Evolutionary conservation across 2,113 vertebrate genomes (phyloP).

Genomic region (Petromus typicus): DNA sequence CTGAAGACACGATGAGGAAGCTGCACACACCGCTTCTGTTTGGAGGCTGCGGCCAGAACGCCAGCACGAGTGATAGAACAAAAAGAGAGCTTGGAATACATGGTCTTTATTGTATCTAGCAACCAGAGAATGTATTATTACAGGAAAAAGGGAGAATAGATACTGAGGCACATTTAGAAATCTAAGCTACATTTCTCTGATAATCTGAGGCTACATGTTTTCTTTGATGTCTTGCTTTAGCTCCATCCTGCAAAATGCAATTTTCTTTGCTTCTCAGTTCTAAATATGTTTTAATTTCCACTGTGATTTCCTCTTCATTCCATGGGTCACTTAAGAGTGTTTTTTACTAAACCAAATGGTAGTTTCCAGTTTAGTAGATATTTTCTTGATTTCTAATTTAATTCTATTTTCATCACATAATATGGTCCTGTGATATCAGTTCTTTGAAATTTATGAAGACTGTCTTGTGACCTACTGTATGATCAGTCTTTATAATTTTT

Average conservation of each 20-base stretch:
- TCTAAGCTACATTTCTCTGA: constrained; percentile 3
- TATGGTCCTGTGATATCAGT: neutral
- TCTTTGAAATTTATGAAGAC: constrained; percentile 48
- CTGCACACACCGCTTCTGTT: neutral
- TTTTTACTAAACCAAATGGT: constrained; percentile 43
- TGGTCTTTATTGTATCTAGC: neutral
- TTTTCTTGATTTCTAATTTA: constrained; percentile 54
- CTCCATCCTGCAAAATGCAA: neutral
- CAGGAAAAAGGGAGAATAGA: neutral
- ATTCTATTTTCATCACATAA: constrained; percentile 18
- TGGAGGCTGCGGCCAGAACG: neutral
- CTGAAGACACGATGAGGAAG: neutral
- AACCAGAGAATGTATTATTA: constrained; percentile 30
- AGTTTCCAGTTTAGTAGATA: constrained; percentile 11
- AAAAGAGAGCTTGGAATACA: neutral
- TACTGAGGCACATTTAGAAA: neutral
- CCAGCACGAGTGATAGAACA: neutral
- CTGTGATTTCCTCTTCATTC: constrained; percentile 33
- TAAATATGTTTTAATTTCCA: constrained; percentile 53
- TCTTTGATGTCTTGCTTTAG: constrained; percentile 37
- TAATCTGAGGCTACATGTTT: constrained; percentile 24
- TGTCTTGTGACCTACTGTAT: neutral
- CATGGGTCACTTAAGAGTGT: neutral
- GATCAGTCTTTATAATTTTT: constrained; percentile 34
- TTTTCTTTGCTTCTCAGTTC: constrained; percentile 42